Evolutionary conservation across 2,113 vertebrate species (phyloP).

Genomic region (Falco punctatus): DNA sequence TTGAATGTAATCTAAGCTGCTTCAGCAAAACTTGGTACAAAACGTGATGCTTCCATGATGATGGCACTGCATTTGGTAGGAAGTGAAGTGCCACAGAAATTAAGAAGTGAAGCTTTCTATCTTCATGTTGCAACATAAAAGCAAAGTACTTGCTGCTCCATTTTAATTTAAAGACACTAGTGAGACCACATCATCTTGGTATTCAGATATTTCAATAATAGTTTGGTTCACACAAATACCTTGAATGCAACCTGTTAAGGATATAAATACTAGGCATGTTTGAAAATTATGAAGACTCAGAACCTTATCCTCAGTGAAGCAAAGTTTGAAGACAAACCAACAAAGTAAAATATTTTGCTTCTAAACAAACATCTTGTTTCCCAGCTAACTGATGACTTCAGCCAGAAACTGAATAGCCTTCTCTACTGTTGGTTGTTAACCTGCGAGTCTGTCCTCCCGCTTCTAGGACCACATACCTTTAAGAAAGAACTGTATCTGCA

Average conservation of each 20-base stretch:
- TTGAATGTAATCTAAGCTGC: not conserved
- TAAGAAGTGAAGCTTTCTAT: not conserved
- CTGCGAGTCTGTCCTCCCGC: not conserved
- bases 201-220: not conserved
- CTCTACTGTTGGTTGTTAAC: not conserved
- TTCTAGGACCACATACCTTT: not conserved
- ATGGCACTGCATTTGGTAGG: not conserved
- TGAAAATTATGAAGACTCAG: not conserved
- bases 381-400: not conserved
- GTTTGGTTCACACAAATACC: not conserved
- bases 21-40: not conserved
- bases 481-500: not conserved
- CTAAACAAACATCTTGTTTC: not conserved
- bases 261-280: not conserved
- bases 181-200: not conserved
- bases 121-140: not conserved
- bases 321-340: not conserved
- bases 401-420: not conserved
- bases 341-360: not conserved
- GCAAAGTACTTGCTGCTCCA: not conserved
- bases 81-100: not conserved
- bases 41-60: not conserved
- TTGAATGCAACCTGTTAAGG: not conserved
- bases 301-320: not conserved
- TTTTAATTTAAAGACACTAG: not conserved